These are phyloP conservation scores for Phainopepla nitens DNA, from an alignment of 2,113 vertebrate species.

Conservation along the genomic window DNA sequence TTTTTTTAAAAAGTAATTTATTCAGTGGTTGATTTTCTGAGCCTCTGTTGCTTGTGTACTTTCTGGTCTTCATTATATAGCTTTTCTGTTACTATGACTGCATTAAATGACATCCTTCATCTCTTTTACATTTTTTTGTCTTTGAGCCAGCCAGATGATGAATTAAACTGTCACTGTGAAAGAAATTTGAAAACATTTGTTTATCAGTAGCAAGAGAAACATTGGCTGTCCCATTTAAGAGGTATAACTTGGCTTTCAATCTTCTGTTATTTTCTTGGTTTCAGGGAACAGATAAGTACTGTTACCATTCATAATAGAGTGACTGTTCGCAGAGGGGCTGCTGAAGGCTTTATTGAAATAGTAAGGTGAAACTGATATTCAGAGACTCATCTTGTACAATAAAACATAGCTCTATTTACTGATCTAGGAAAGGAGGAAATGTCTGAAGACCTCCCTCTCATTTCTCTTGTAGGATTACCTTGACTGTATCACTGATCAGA, in stretches of 20 bases:
- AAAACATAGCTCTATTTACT: conserved; percentile 24
- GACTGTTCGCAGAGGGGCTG: conserved; percentile 29
- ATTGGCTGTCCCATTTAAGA: neutral
- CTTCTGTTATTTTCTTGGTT: conserved; percentile 35
- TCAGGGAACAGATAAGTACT: conserved; percentile 48
- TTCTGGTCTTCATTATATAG: neutral
- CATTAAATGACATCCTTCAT: neutral
- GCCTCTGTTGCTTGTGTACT: neutral
- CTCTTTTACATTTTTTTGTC: neutral
- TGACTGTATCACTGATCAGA: conserved; percentile 88
- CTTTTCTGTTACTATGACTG: neutral
- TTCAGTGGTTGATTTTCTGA: neutral
- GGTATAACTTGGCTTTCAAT: neutral
- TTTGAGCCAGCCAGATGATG: neutral
- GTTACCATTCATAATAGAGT: conserved; percentile 39
- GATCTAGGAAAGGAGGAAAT: neutral
- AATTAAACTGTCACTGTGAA: neutral
- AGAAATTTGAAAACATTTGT: conserved; percentile 24
- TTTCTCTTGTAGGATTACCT: conserved; percentile 87
- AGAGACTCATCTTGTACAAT: conserved; percentile 12
- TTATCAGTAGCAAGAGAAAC: neutral
- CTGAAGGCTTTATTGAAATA: conserved; percentile 17
- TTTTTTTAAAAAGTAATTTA: neutral
- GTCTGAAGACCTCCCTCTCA: conserved; percentile 31
- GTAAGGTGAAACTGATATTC: conserved; percentile 38